Evolutionary conservation across 2,888 invertebrate genomes (phyloP), one percentile per base, ranked within the genome.

Genomic region (Hirudinaria manillensis): DNA sequence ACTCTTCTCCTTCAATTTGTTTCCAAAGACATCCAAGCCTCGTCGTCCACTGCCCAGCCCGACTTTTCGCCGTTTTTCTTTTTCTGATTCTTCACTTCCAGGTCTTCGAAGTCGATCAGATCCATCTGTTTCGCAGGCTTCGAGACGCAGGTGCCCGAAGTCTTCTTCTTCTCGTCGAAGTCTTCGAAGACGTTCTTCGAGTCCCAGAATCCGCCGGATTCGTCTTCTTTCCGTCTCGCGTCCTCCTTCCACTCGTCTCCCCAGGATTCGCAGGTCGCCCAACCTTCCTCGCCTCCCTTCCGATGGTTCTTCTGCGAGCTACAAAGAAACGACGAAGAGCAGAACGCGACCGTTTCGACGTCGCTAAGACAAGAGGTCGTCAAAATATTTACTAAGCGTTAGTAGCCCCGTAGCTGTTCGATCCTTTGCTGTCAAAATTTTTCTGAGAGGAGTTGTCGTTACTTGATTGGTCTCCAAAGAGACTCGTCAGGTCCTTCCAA

Each of bases 401-500:
- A 56, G 73, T 73, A 38, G 73, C 53, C 7, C 73, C 73, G 65
- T 73, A 75, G 7, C 36, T 21, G 61, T 65, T 72, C 32, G 61
- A 3, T 66, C 27, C 34, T 10, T 45, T 29, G 34, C 36, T 24
- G n/a, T 61, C 45, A 1, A 38, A 56, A 29, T 27, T 71, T 71
- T 45, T 21, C 82, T 80, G 74, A 81, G 79, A 53, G 82, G 79
- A 38, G 82, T 81, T 4, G 21, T 68, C 36, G 36, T n/a, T 32
- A 36, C 19, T 68, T 77, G 82, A 82, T 67, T 81, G 81, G 74
- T 83, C 83, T 53, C 81, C 80, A 82, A 83, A 85, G 75, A 84
- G 79, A 61, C 83, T 82, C 72, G 82, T 81, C 68, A 85, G 79
- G 77, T 83, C 83, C 75, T 81, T 82, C 85, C 85, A 85, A 74